Percentiles rank a stretch among this genome's conserved stretches.
Conservation (phyloP, 2,888 invertebrate species). For the Bombyx huttoni region DNA sequence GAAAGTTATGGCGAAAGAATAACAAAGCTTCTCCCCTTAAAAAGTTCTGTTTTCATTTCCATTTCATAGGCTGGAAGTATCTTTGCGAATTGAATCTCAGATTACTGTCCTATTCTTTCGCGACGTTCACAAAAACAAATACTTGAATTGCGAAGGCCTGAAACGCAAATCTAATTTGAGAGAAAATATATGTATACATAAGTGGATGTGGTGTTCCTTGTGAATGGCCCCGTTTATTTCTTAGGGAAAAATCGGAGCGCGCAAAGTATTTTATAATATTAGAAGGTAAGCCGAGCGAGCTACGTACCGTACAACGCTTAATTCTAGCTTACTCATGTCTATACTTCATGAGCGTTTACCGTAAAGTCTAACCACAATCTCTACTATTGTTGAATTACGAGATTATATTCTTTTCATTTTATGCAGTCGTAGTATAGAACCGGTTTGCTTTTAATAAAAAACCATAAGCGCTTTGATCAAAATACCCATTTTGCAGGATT, state of each 20-base stretch:
- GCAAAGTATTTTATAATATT: constrained; percentile 23
- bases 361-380: constrained; percentile 8
- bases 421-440: too few species aligned
- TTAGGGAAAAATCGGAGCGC: constrained; percentile 27
- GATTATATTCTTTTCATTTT: not conserved
- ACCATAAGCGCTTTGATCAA: too few species aligned
- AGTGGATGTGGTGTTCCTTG: constrained; percentile 13
- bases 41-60: constrained; percentile 11
- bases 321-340: constrained; percentile 11
- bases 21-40: constrained; percentile 7
- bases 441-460: too few species aligned
- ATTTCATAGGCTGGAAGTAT: constrained; percentile 8
- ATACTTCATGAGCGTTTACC: constrained; percentile 5
- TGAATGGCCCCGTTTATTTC: constrained; percentile 19
- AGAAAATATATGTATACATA: constrained; percentile 23
- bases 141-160: constrained; percentile 8
- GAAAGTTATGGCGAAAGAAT: constrained; percentile 26
- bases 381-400: constrained; percentile 2
- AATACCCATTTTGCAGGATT: too few species aligned
- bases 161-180: constrained; percentile 24
- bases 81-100: not conserved
- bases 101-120: constrained; percentile 5
- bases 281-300: constrained; percentile 13
- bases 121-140: constrained; percentile 7
- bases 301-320: constrained; percentile 24